A percentile compares a stretch with the other conserved stretches of the same genome.
phyloP scores from a whole-genome alignment of 2,797 vertebrate species.

The Anguilla marmorata region DNA sequence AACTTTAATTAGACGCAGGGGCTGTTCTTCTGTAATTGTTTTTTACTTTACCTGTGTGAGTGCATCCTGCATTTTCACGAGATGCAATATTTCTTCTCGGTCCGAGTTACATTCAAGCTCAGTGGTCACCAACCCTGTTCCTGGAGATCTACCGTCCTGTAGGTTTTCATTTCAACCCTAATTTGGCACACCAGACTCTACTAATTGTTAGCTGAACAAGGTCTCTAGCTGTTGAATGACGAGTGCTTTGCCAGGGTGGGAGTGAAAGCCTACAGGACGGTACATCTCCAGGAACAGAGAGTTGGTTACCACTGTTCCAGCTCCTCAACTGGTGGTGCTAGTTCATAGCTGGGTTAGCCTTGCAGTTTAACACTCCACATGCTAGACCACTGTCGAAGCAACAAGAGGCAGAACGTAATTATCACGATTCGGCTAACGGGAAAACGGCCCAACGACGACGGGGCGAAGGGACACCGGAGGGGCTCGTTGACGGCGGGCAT shows the following conservation, averaged over 20 bases:
- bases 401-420: not conserved
- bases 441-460: not conserved
- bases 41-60: not conserved
- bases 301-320: not conserved
- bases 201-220: no score
- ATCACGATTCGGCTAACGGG: not conserved
- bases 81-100: not conserved
- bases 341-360: slow-evolving; percentile 31
- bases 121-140: no score
- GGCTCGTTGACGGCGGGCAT: not conserved
- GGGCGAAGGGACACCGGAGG: not conserved
- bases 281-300: no score
- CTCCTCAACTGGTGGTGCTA: not conserved
- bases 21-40: not conserved
- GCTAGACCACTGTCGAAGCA: not conserved
- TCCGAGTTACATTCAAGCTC: not conserved
- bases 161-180: no score
- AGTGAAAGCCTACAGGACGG: no score
- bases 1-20: not conserved
- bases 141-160: no score
- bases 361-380: not conserved
- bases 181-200: no score
- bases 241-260: no score
- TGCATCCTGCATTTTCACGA: not conserved
- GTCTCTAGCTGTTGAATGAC: no score